A percentile compares a stretch with the other conserved stretches of the same genome.
Evolutionary conservation across 2,113 vertebrate genomes (phyloP).

Genomic region (Galbula dea): DNA sequence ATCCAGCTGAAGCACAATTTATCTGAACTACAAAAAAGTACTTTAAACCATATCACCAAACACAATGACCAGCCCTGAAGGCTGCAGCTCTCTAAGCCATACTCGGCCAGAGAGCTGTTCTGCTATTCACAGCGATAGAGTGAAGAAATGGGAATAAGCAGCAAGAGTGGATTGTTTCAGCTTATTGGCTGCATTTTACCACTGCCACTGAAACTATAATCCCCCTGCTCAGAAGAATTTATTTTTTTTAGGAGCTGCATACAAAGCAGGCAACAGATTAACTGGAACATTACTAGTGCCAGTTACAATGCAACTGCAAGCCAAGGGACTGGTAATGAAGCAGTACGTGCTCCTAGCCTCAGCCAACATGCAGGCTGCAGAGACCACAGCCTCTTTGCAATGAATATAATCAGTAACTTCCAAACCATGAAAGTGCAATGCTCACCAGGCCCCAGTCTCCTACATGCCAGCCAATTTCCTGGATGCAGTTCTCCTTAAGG

Average conservation of each 20-base stretch:
- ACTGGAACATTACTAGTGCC: slow-evolving; percentile 22
- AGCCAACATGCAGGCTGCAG: neutral
- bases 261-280: slow-evolving; percentile 43
- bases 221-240: neutral
- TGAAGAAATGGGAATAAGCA: neutral
- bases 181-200: slow-evolving; percentile 46
- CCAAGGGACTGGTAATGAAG: slow-evolving; percentile 2
- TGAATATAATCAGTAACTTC: neutral
- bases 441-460: slow-evolving; percentile 91
- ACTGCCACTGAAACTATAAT: slow-evolving; percentile 23
- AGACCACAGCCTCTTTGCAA: neutral
- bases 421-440: fast-evolving
- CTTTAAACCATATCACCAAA: neutral
- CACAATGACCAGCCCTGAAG: neutral
- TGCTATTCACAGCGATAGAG: neutral
- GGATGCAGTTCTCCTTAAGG: slow-evolving; percentile 69
- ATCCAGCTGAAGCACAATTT: neutral
- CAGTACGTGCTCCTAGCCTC: neutral
- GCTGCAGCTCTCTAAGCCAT: neutral
- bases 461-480: slow-evolving; percentile 80
- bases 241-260: slow-evolving; percentile 44
- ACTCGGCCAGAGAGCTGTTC: neutral
- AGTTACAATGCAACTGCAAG: neutral
- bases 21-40: neutral
- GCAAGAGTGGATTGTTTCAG: neutral